Base-by-base conservation (phyloP, 2,888 invertebrate species). In the Belgica antarctica region DNA sequence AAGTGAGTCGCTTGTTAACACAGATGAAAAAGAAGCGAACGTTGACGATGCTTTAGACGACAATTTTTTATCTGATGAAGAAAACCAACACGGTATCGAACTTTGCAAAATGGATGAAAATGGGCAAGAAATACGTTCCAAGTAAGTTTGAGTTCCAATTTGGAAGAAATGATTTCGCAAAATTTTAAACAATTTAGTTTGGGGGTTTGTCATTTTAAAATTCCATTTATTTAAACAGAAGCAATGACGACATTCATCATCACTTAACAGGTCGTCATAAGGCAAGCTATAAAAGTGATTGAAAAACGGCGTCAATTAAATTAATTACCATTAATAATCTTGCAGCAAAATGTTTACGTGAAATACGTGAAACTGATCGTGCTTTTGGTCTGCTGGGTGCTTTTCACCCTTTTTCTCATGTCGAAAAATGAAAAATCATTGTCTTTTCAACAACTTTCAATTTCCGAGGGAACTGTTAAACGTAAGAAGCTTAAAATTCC, bases 361-460 rank as follows among this genome's bases (percentile, higher is more conserved):
- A 77, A 79, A 72, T 81, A 80, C 72, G 74, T 79, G 0, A 88
- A 87, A 78, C 81, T 86, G 74, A 75, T 78, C 0, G 66, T 83
- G 0, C 59, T 71, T 3, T 8, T 70, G 1, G 24, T 66, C 7
- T 25, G 34, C 17, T 71, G 71, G 71, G 8, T 70, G 10, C 1
- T 63, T 7, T 71, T 70, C 36, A 71, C 71, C 8, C 24, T n/a
- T 1, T 46, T 71, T 59, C 36, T 71, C n/a, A 70, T 71, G 70
- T 12, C 47, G 10, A 70, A 63, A 17, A 84, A 82, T 66, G 71
- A 71, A 41, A 71, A 71, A 5, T 12, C 24, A 1, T 10, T 71
- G 1, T 24, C 19, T 10, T 47, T 22, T 59, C 36, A 46, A 17
- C 70, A 65, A 31, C 8, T 71, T 7, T 25, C 65, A 0, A 47